Evolutionary conservation across 1,140 invertebrate species (phyloP), one percentile per base, ranked within the genome.

Genomic region (Chlorops oryzae): DNA sequence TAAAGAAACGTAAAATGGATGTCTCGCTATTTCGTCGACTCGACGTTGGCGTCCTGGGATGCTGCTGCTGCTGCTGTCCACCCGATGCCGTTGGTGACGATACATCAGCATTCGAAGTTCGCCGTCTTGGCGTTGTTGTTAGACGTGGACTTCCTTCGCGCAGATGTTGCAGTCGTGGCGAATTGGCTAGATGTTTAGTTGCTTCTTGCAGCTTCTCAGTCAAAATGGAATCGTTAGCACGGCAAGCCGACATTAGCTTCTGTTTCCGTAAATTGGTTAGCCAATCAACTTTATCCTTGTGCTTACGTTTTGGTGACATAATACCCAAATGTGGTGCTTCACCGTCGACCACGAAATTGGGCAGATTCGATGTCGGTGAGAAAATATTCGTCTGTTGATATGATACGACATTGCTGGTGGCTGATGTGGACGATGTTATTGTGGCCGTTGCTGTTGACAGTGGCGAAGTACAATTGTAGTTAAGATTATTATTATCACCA

Each of bases 321-420:
- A 83, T 70, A 18, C 79, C 73, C 42, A 86, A 71, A 62, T 87
- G 86, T 0, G 87, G 87, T 0, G 86, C 86, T 18, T 80, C 81
- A 1, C 87, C 86, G 55, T 86, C 82, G 3, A 85, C 54, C 1
- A 86, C 85, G 55, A 78, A 89, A 71, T 90, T 86, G 0, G 88
- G 88, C 20, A 90, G 71, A 70, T 88, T 84, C 5, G 78, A 75
- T 0, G 85, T 88, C 0, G 85, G 86, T 1, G 83, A 85, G 38
- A 67, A 70, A 69, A 81, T 62, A 52, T 51, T 13, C 6, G 57
- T n/a, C n/a, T n/a, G n/a, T n/a, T n/a, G n/a, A n/a, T n/a, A n/a
- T n/a, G n/a, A n/a, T n/a, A 38, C 21, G 62, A 54, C 3, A 59
- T 23, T 0, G 45, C 9, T 46, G 27, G 13, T 17, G 17, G 28